Percentiles rank a stretch among this genome's conserved stretches.
phyloP scores from a whole-genome alignment of 1,140 invertebrate species.

The Rhopalosiphum padi region DNA sequence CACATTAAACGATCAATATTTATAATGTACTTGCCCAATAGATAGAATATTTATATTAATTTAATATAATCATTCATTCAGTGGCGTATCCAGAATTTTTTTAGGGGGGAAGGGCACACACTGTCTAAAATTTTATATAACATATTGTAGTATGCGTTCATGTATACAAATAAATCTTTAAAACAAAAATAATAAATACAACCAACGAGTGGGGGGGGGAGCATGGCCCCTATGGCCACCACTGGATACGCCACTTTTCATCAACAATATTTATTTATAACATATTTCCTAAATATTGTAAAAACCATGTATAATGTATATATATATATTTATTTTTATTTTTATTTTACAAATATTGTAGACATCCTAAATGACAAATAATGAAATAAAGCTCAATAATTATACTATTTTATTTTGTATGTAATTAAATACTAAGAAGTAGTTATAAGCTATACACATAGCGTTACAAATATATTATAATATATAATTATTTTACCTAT shows the following conservation, averaged over 20 bases:
- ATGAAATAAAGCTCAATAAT: slow-evolving; percentile 19
- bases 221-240: no score
- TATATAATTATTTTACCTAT: not conserved
- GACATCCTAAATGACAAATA: not conserved
- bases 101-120: no score
- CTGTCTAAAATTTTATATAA: no score
- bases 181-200: no score
- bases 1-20: not conserved
- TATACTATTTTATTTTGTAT: slow-evolving; percentile 18
- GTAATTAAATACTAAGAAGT: not conserved
- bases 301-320: not conserved
- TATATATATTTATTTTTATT: slow-evolving; percentile 5
- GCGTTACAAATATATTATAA: not conserved
- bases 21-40: not conserved
- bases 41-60: not conserved
- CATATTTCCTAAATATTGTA: slow-evolving; percentile 17
- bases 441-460: not conserved
- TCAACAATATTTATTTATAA: slow-evolving; percentile 16
- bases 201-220: no score
- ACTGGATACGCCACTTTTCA: not conserved
- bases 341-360: slow-evolving; percentile 28
- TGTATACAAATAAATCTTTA: no score
- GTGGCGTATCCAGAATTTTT: no score
- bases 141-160: no score
- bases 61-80: not conserved